Evolutionary conservation across 2,113 vertebrate genomes (phyloP).

Genomic region (Clupea harengus): DNA sequence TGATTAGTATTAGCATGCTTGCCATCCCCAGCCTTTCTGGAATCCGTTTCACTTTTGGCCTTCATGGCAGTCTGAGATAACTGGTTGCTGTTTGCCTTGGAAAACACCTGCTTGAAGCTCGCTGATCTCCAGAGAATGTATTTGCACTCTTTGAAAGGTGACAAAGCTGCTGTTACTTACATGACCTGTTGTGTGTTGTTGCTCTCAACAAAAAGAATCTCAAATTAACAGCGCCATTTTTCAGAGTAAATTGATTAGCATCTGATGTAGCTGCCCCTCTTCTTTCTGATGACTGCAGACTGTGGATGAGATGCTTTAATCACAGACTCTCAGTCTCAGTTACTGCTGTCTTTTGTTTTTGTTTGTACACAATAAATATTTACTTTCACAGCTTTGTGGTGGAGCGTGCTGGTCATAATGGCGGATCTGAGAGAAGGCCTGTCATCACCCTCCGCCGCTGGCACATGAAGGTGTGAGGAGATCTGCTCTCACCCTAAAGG

Average conservation of each 20-base stretch:
- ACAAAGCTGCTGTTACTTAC: too few species aligned
- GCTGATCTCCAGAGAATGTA: not conserved
- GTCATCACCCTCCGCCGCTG: too few species aligned
- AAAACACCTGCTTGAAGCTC: not conserved
- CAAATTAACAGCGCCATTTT: constrained; percentile 32
- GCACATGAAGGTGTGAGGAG: constrained; percentile 56
- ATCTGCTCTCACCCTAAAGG: too few species aligned
- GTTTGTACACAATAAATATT: not conserved
- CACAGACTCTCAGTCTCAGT: too few species aligned
- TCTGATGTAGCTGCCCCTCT: not conserved
- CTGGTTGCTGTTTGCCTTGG: constrained; percentile 70
- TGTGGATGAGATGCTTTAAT: too few species aligned
- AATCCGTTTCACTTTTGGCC: not conserved
- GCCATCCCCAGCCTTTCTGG: constrained; percentile 7
- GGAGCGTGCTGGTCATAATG: constrained; percentile 23
- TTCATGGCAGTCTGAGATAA: not conserved
- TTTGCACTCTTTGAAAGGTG: not conserved
- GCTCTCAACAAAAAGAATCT: constrained; percentile 27
- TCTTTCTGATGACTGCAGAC: too few species aligned
- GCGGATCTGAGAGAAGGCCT: constrained; percentile 26
- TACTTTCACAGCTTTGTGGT: constrained; percentile 23
- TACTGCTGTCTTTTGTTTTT: too few species aligned
- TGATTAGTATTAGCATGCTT: constrained; percentile 30
- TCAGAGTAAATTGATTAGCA: constrained; percentile 23
- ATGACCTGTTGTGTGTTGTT: constrained; percentile 28